Evolutionary conservation across 2,888 invertebrate genomes (phyloP).

Genomic region (Andrena hattorfiana): DNA sequence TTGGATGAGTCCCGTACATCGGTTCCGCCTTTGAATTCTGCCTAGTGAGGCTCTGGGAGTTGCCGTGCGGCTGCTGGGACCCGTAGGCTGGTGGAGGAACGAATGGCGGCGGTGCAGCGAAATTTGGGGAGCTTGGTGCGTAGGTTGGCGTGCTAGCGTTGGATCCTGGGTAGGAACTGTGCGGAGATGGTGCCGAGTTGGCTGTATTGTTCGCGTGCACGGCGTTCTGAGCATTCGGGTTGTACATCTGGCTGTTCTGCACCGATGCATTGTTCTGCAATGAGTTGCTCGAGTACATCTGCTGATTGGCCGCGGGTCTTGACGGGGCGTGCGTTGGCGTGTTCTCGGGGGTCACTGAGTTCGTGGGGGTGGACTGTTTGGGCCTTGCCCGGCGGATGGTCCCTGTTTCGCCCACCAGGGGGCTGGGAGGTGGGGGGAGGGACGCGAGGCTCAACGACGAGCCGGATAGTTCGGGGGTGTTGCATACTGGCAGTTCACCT

Average conservation of each 20-base stretch:
- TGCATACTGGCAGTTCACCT: constrained; percentile 86
- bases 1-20: constrained; percentile 72
- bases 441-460: constrained; percentile 90
- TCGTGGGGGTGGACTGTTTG: constrained; percentile 82
- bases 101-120: constrained; percentile 74
- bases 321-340: constrained; percentile 85
- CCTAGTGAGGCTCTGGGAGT: constrained; percentile 74
- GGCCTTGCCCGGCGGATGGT: constrained; percentile 85
- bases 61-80: constrained; percentile 69
- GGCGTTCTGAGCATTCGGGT: constrained; percentile 39
- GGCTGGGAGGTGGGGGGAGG: constrained; percentile 91
- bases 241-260: constrained; percentile 76
- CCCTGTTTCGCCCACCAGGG: constrained; percentile 85
- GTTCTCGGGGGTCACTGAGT: constrained; percentile 83
- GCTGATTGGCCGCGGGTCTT: constrained; percentile 76
- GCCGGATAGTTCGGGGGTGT: constrained; percentile 88
- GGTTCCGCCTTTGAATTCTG: constrained; percentile 80
- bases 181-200: constrained; percentile 76
- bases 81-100: constrained; percentile 80
- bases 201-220: constrained; percentile 68
- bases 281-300: constrained; percentile 79
- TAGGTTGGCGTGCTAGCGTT: constrained; percentile 80
- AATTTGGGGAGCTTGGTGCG: constrained; percentile 78
- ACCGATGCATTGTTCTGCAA: constrained; percentile 77
- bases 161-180: constrained; percentile 81